Conservation (phyloP, 1,140 invertebrate species). For the Meloidogyne chitwoodi region DNA sequence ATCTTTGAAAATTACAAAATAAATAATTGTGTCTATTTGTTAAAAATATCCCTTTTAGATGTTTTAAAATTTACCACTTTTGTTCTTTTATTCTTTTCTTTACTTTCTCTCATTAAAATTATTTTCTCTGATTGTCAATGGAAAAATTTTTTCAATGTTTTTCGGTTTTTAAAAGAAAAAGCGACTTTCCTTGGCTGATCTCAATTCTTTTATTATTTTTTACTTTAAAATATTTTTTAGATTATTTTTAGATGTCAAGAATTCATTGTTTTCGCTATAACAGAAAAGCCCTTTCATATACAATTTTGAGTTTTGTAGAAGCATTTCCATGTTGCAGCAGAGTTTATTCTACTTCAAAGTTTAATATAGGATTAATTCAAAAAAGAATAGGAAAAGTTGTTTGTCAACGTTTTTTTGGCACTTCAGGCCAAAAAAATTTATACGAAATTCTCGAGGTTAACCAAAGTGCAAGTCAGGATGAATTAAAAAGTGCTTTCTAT, state of each 20-base stretch:
- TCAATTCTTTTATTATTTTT: no score
- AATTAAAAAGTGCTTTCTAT: slow-evolving; percentile 19
- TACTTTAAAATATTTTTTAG: not conserved
- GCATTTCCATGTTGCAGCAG: not conserved
- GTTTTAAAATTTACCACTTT: no score
- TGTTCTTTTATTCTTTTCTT: no score
- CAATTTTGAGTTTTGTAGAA: not conserved
- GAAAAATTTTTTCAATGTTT: no score
- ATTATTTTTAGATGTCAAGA: not conserved
- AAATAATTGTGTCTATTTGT: no score
- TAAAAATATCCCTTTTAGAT: no score
- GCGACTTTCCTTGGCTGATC: no score
- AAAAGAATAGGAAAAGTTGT: not conserved
- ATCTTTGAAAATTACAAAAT: no score
- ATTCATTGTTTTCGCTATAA: not conserved
- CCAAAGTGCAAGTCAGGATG: not conserved
- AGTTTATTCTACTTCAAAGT: not conserved
- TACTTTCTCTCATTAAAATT: no score
- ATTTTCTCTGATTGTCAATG: no score
- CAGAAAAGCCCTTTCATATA: not conserved
- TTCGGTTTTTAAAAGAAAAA: no score
- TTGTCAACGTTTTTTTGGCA: not conserved
- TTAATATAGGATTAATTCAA: not conserved
- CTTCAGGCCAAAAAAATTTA: not conserved
- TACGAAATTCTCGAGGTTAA: slow-evolving; percentile 1